Base-by-base conservation (phyloP, 2,797 vertebrate genomes). In the Thalassophryne amazonica region DNA sequence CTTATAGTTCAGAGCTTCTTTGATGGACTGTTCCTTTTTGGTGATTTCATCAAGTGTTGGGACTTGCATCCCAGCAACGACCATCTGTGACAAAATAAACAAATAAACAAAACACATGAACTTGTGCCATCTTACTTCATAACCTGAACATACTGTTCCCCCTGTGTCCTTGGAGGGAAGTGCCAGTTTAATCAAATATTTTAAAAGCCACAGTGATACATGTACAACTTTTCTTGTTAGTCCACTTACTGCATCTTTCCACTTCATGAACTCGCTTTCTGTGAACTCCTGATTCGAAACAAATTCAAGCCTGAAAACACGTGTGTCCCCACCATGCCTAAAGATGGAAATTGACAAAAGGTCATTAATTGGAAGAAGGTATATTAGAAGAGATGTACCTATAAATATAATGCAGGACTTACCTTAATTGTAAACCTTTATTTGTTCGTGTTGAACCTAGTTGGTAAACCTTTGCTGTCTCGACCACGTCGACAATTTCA, bases 241-340 rank as follows among this genome's bases (percentile, higher is more conserved):
- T 35, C 7, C 5, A 92, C 96, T 93, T 78, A 99, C 97, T 20
- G 97, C 97, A 77, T 99, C 97, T 80, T 95, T 99, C 97, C 97
- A 99, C 80, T 99, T 99, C 94, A 98, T 97, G 69, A 99, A 99
- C 76, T 99, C 97, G 5, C 86, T 98, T 81, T 99, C 97, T 58
- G 95, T 95, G 60, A 99, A 98, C 70, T 99, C 97, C 64, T 99
- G 97, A 91, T 99, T 99, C 3, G 97, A 99, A 71, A 99, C 97
- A 68, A 99, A 99, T 76, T 99, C 97, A 3, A 99, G 90, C 60
- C 97, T 91, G 81, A 99, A 99, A 1, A 99, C 97, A 28, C 97
- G 91, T 0, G 94, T 94, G 87, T 99, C 96, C 6, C 73, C 95
- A 21, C 97, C 97, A 11, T 99, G 97, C 78, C 97, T 99, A 76